A percentile compares a stretch with the other conserved stretches of the same genome.
Evolutionary conservation across 1,140 invertebrate species (phyloP).

Genomic region (Pseudomyrmex sp.): DNA sequence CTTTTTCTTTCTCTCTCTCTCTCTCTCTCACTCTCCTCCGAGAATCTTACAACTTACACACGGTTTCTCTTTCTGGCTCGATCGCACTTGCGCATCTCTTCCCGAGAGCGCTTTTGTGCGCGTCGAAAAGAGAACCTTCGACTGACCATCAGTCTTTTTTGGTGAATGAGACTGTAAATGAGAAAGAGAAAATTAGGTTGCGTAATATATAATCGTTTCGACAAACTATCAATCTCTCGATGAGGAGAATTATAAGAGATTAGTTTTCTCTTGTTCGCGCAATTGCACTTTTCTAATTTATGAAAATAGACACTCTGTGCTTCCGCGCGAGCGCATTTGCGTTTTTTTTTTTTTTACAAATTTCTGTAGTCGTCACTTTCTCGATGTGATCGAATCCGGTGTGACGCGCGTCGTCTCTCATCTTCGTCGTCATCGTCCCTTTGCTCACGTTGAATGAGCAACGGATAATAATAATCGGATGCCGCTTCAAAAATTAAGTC

Average conservation of each 20-base stretch:
- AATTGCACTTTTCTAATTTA: too few species aligned
- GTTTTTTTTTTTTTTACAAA: conserved; percentile 25
- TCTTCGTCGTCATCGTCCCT: conserved; percentile 39
- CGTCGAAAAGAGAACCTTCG: conserved; percentile 1
- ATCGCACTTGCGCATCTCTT: conserved; percentile 43
- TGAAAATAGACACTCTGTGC: too few species aligned
- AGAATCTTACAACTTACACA: conserved; percentile 7
- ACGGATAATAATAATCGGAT: conserved; percentile 59
- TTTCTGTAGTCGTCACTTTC: conserved; percentile 20
- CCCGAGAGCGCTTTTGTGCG: conserved; percentile 41
- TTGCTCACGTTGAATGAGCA: conserved; percentile 39
- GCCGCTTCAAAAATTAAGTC: conserved; percentile 51
- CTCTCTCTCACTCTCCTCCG: neutral
- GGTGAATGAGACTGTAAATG: neutral
- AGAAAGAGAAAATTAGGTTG: neutral
- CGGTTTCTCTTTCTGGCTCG: conserved; percentile 40
- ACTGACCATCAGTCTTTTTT: conserved; percentile 18
- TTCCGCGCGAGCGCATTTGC: neutral
- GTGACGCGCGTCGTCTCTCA: conserved; percentile 1
- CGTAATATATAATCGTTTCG: neutral
- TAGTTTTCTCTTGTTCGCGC: neutral
- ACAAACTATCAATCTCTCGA: neutral
- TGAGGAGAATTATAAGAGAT: neutral
- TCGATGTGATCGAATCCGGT: conserved; percentile 31
- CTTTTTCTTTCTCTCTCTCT: neutral